Evolutionary conservation across 2,888 invertebrate genomes (phyloP).

Genomic region (Melieria picta): DNA sequence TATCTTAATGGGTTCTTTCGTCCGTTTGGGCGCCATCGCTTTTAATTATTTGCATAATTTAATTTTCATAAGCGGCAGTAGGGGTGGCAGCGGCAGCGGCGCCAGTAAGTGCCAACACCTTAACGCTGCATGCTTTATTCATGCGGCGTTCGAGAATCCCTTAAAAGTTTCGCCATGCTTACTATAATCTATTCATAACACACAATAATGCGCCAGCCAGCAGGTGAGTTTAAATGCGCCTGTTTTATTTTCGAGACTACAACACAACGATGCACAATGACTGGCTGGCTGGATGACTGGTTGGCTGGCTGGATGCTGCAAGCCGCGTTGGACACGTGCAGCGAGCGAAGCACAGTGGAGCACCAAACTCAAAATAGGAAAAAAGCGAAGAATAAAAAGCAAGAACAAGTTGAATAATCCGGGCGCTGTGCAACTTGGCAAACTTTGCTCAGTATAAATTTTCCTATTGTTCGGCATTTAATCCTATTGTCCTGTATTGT

Average conservation of each 20-base stretch:
- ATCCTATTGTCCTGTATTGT: slow-evolving; percentile 32
- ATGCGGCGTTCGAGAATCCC: slow-evolving; percentile 24
- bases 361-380: background rate
- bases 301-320: too few species aligned
- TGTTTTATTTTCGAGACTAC: slow-evolving; percentile 4
- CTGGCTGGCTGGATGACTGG: background rate
- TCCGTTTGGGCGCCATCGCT: too few species aligned
- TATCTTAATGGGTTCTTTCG: too few species aligned
- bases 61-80: slow-evolving; percentile 14
- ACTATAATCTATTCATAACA: slow-evolving; percentile 31
- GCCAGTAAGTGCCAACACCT: background rate
- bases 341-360: background rate
- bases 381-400: slow-evolving; percentile 8
- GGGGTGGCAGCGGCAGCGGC: background rate
- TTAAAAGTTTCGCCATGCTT: slow-evolving; percentile 33
- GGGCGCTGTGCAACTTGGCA: slow-evolving; percentile 2
- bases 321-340: too few species aligned
- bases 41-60: slow-evolving; percentile 26
- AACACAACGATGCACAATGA: background rate
- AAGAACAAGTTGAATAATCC: slow-evolving; percentile 16
- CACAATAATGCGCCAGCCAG: background rate
- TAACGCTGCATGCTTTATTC: slow-evolving; percentile 15
- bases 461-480: slow-evolving; percentile 32
- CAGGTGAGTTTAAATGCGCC: slow-evolving; percentile 16
- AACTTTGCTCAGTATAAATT: slow-evolving; percentile 30